These are phyloP conservation scores for Aleiodes sp. DNA, from an alignment of 1,140 invertebrate genomes.

Conservation along the genomic window DNA sequence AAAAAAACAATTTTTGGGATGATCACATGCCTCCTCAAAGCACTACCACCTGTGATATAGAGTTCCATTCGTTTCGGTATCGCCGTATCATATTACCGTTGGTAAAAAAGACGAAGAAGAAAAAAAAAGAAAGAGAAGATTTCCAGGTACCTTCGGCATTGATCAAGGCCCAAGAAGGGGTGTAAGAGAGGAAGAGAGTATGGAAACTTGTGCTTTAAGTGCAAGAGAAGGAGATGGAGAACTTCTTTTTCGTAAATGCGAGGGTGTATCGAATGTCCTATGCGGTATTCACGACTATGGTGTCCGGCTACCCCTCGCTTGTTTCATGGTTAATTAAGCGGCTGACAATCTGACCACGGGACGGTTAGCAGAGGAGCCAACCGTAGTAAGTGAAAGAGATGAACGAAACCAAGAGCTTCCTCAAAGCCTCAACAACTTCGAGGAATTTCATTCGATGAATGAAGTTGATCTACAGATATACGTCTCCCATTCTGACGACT, in stretches of 20 bases:
- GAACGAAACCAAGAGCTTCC: not conserved
- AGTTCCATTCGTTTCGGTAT: conserved; percentile 59
- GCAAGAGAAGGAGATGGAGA: conserved; percentile 31
- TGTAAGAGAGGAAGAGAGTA: not conserved
- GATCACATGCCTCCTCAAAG: not conserved
- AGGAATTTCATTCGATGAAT: conserved; percentile 16
- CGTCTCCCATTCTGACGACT: not conserved
- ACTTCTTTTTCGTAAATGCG: conserved; percentile 43
- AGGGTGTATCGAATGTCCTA: conserved; percentile 65
- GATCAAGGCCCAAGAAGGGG: conserved; percentile 17
- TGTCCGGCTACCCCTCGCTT: conserved; percentile 62
- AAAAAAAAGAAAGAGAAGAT: conserved; percentile 14
- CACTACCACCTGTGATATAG: conserved; percentile 63
- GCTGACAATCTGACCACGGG: conserved; percentile 65
- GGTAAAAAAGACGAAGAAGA: conserved; percentile 46
- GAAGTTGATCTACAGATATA: conserved; percentile 24
- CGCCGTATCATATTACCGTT: conserved; percentile 59
- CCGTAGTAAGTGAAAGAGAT: not conserved
- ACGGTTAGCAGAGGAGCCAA: conserved; percentile 52
- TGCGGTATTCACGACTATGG: conserved; percentile 48
- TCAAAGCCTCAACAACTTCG: not conserved
- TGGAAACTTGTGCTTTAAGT: conserved; percentile 22
- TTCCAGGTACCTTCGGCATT: conserved; percentile 28
- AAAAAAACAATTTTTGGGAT: conserved; percentile 5
- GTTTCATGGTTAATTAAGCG: conserved; percentile 67